phyloP scores from a whole-genome alignment of 2,888 invertebrate species.

The Acanthopleura granulata region DNA sequence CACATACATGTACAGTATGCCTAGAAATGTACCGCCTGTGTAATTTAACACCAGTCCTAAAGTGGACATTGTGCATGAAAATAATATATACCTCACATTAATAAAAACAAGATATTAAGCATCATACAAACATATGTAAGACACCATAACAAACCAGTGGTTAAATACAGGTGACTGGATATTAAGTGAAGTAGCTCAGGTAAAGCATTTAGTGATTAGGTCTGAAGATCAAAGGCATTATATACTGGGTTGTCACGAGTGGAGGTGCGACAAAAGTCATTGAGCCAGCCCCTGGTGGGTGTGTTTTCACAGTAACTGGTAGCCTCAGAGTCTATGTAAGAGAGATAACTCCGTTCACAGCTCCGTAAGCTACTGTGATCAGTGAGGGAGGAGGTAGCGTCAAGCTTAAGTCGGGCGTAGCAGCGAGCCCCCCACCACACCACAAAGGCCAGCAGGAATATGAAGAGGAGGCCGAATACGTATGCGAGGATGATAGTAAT shows the following conservation, averaged over 20 bases:
- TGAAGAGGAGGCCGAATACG: conserved; percentile 4
- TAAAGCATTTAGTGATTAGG: background rate
- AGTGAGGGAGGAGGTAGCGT: background rate
- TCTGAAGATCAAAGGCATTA: conserved; percentile 13
- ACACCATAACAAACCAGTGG: no score
- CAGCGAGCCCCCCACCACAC: conserved; percentile 17
- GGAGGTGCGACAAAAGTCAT: conserved; percentile 6
- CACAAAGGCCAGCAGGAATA: conserved; percentile 6
- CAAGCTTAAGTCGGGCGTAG: background rate
- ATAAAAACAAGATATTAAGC: no score
- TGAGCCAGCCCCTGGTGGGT: background rate
- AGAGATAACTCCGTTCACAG: conserved; percentile 19
- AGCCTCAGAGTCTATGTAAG: conserved; percentile 6
- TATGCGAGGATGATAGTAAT: conserved; percentile 12
- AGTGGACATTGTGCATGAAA: no score
- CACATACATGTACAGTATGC: no score
- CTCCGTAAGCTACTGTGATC: background rate
- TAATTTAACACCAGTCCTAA: no score
- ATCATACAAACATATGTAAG: no score
- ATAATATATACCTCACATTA: no score
- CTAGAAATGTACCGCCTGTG: no score
- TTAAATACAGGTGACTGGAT: no score
- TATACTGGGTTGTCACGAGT: background rate
- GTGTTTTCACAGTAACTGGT: background rate
- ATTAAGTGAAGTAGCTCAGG: no score